phyloP scores from a whole-genome alignment of 2,888 invertebrate genomes.

The Coecobrya sp. region DNA sequence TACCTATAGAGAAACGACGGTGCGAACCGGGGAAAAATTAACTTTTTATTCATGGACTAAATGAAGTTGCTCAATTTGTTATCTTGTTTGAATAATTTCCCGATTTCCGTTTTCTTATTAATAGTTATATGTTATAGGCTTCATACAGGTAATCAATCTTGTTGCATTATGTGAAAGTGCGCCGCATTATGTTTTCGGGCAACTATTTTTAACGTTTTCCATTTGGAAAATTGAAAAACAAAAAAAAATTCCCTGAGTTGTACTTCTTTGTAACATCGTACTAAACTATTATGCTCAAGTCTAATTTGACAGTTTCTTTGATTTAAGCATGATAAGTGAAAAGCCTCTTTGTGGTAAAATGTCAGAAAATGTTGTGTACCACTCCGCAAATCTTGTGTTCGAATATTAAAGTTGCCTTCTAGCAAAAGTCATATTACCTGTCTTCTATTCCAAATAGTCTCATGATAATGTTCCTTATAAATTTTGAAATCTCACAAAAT shows the following conservation, averaged over 20 bases:
- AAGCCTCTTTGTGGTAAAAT: constrained; percentile 77
- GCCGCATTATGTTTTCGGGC: background rate
- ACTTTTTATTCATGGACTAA: constrained; percentile 7
- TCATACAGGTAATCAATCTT: constrained; percentile 8
- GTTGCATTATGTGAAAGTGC: background rate
- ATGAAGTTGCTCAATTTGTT: constrained; percentile 42
- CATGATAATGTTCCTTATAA: background rate
- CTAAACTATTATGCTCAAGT: background rate
- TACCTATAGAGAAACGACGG: background rate
- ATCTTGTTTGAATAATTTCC: constrained; percentile 13
- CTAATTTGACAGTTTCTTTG: constrained; percentile 71
- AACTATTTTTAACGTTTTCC: constrained; percentile 5
- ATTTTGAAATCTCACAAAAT: constrained; percentile 6
- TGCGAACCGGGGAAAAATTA: background rate
- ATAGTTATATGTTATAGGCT: background rate
- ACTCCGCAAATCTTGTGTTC: background rate
- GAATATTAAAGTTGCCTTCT: constrained; percentile 56
- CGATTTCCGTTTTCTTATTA: constrained; percentile 17
- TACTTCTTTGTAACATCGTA: background rate
- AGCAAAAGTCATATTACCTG: constrained; percentile 76
- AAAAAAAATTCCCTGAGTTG: background rate
- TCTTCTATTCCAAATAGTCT: background rate
- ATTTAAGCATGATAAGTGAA: constrained; percentile 72
- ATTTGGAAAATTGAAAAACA: constrained; percentile 57
- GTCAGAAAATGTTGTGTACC: constrained; percentile 51